Evolutionary conservation across 2,113 vertebrate genomes (phyloP), one percentile per base, ranked within the genome.

Genomic region (Nerophis ophidion): DNA sequence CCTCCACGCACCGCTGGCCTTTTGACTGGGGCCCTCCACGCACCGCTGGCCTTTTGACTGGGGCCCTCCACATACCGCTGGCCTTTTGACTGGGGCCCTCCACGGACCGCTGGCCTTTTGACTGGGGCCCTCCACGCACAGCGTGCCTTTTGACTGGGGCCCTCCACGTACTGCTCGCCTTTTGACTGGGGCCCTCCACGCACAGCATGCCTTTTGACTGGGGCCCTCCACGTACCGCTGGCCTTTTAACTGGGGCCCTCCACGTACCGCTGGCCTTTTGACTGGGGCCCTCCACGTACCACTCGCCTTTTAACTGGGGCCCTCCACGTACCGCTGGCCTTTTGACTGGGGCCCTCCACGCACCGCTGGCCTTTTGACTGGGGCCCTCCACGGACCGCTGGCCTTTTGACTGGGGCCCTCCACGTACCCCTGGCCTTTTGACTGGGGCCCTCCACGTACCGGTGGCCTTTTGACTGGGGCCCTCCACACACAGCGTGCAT

Each of bases 41-140:
- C n/a, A n/a, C n/a, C n/a, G n/a, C n/a, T n/a, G n/a, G n/a, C n/a
- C 77, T 74, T 84, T 77, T 79, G 74, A 81, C 73, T 84, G 63
- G 17, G 56, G 61, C 64, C 66, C 78, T 83, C 71, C 65, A n/a
- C n/a, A n/a, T n/a, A n/a, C n/a, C n/a, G n/a, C n/a, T n/a, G n/a
- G n/a, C n/a, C 77, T 74, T 84, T 77, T 79, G 74, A 81, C 73
- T 84, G 63, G 17, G 56, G 61, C 64, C 66, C 78, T 83, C 71
- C 65, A n/a, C n/a, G n/a, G n/a, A n/a, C n/a, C n/a, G n/a, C n/a
- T n/a, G n/a, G n/a, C n/a, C 77, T 74, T 84, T 77, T 79, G 74
- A 81, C 73, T 84, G 63, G 17, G 56, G 61, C 64, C 66, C 78
- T 83, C 71, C 65, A n/a, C n/a, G n/a, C n/a, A n/a, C n/a, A n/a